A percentile compares a stretch with the other conserved stretches of the same genome.
phyloP scores from a whole-genome alignment of 2,113 vertebrate species.

The Butorides virescens region DNA sequence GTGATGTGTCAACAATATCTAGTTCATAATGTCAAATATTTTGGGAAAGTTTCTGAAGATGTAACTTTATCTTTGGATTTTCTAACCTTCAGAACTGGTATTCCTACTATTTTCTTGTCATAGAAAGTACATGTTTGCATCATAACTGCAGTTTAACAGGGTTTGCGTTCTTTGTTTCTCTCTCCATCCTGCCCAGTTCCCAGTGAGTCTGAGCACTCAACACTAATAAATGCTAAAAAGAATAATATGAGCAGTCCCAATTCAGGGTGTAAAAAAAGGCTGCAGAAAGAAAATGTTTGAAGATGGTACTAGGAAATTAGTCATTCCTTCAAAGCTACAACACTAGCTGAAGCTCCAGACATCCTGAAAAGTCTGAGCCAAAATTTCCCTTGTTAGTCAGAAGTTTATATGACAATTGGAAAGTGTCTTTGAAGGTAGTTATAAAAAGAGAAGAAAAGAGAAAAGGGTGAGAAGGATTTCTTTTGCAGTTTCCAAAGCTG shows the following conservation, averaged over 20 bases:
- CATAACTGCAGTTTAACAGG: neutral
- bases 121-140: neutral
- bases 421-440: neutral
- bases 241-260: neutral
- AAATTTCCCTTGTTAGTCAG: neutral
- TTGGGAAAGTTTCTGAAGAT: neutral
- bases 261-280: neutral
- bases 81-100: neutral
- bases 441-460: neutral
- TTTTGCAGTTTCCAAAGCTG: neutral
- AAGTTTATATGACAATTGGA: neutral
- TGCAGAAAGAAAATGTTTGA: neutral
- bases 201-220: neutral
- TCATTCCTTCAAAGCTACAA: neutral
- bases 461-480: neutral
- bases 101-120: neutral
- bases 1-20: neutral
- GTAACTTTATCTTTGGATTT: neutral
- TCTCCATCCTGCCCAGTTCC: neutral
- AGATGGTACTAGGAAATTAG: neutral
- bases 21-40: neutral
- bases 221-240: neutral
- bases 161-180: neutral
- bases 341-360: neutral
- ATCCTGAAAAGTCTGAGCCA: neutral